These are phyloP conservation scores for Spheniscus humboldti DNA, from an alignment of 2,797 vertebrate species.

Conservation along the genomic window DNA sequence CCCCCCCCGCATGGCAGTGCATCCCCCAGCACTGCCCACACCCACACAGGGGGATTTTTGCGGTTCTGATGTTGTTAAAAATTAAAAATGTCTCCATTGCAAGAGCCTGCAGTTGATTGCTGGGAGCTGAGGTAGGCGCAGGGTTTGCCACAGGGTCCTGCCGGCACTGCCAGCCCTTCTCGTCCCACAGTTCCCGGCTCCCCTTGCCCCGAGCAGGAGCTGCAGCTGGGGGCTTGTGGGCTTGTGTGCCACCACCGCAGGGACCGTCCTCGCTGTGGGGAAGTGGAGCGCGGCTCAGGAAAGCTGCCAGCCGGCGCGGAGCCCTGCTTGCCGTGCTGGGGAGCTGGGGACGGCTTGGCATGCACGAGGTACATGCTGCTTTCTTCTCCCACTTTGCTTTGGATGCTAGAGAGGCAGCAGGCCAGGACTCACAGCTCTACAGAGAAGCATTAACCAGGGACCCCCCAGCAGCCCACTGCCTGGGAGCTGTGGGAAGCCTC, in stretches of 20 bases:
- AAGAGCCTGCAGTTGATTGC: conserved; percentile 35
- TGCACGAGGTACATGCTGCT: neutral
- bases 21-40: neutral
- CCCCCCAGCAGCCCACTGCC: neutral
- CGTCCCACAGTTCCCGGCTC: neutral
- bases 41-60: neutral
- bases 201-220: rapidly evolving
- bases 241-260: neutral
- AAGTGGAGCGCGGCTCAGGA: neutral
- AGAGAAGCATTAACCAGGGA: neutral
- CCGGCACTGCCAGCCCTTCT: neutral
- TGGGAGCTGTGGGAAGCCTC: neutral
- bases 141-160: neutral
- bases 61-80: neutral
- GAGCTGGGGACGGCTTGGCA: neutral
- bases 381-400: neutral
- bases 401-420: neutral
- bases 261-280: neutral
- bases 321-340: neutral
- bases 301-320: neutral
- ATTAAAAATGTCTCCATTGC: conserved; percentile 38
- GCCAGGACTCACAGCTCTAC: neutral
- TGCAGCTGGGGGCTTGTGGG: neutral
- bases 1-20: rapidly evolving
- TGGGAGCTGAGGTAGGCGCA: neutral